These are phyloP conservation scores for Cirrhinus mrigala DNA, from an alignment of 2,797 vertebrate genomes.

Conservation along the genomic window DNA sequence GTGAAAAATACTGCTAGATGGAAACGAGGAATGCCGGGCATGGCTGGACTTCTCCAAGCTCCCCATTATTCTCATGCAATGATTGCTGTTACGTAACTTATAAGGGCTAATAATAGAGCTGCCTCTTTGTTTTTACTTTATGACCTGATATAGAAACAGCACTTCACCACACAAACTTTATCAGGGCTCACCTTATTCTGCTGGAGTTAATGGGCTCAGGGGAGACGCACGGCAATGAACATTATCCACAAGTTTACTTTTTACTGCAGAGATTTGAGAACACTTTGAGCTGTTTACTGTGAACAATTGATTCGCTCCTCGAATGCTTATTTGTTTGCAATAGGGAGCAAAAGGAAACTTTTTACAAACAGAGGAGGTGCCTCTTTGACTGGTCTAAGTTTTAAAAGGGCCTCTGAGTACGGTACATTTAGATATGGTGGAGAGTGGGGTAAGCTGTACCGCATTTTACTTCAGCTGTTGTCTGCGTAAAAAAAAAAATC, in stretches of 20 bases:
- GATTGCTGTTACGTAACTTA: conserved; percentile 39
- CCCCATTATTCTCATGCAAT: conserved; percentile 40
- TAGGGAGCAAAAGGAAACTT: conserved; percentile 1
- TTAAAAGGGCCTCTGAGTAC: not conserved
- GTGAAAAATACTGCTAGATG: conserved; percentile 6
- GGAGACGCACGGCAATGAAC: not conserved
- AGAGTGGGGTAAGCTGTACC: not conserved
- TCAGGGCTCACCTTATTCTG: conserved; percentile 31
- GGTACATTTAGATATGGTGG: not conserved
- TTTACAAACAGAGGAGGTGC: not conserved
- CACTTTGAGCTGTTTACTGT: conserved; percentile 12
- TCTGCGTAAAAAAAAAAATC: not conserved
- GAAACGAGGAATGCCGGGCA: conserved; percentile 38
- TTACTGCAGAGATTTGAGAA: conserved; percentile 26
- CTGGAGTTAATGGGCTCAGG: conserved; percentile 7
- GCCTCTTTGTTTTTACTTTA: conserved; percentile 34
- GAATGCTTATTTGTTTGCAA: conserved; percentile 22
- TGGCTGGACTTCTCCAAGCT: conserved; percentile 26
- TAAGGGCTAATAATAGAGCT: conserved; percentile 51
- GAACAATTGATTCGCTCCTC: conserved; percentile 30
- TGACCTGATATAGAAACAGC: conserved; percentile 41
- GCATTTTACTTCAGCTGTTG: not conserved
- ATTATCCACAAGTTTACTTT: conserved; percentile 6
- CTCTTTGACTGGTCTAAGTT: not conserved
- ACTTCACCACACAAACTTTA: conserved; percentile 15